phyloP scores from a whole-genome alignment of 1,140 invertebrate genomes.

The Drosophila lowei region DNA sequence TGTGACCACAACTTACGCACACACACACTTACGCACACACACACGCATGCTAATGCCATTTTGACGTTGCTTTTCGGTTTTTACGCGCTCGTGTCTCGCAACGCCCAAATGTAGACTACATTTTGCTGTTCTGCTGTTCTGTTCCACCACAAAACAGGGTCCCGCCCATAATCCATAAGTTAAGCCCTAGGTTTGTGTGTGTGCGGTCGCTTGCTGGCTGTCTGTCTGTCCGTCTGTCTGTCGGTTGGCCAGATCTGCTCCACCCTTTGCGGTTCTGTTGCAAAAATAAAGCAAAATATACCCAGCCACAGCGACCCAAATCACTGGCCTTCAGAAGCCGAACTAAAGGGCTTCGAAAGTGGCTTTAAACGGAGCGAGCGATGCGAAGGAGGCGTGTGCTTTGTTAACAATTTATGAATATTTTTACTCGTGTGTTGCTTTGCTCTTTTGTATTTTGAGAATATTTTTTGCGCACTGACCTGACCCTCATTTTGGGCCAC shows the following conservation, averaged over 20 bases:
- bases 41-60: constrained; percentile 42
- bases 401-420: constrained; percentile 75
- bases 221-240: too few species aligned
- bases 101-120: constrained; percentile 68
- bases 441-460: background rate
- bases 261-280: constrained; percentile 38
- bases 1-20: constrained; percentile 35
- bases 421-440: constrained; percentile 57
- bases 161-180: constrained; percentile 75
- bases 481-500: constrained; percentile 55
- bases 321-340: constrained; percentile 42
- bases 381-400: constrained; percentile 43
- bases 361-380: constrained; percentile 54
- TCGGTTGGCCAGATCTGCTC: constrained; percentile 29
- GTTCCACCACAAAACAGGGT: constrained; percentile 49
- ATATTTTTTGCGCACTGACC: constrained; percentile 32
- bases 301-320: constrained; percentile 54
- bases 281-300: constrained; percentile 21
- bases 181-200: constrained; percentile 51
- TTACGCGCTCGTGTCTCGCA: constrained; percentile 27
- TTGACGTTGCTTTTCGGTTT: constrained; percentile 42
- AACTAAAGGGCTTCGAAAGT: constrained; percentile 66
- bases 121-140: constrained; percentile 32
- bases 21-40: constrained; percentile 10
- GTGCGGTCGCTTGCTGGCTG: constrained; percentile 55